These are phyloP conservation scores for Aethina tumida DNA, from an alignment of 1,140 invertebrate genomes.

Conservation along the genomic window DNA sequence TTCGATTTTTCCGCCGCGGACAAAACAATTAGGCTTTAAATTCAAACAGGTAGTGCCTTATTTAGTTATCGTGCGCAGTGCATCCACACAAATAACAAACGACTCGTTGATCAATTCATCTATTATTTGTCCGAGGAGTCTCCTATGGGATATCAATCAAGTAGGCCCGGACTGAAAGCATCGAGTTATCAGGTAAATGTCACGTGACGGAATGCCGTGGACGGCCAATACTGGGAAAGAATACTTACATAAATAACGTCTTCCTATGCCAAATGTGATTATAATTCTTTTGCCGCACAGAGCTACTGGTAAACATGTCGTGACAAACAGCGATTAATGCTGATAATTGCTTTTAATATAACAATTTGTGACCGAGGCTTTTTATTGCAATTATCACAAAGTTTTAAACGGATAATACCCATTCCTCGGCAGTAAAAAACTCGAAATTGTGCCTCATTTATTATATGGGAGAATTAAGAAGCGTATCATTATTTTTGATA, in stretches of 20 bases:
- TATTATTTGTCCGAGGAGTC: constrained; percentile 6
- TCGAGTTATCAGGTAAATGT: constrained; percentile 18
- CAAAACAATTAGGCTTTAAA: too few species aligned
- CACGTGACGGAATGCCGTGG: constrained; percentile 21
- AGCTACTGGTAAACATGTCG: constrained; percentile 13
- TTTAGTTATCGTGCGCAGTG: too few species aligned
- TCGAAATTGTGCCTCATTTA: too few species aligned
- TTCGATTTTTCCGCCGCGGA: too few species aligned
- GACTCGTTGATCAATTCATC: too few species aligned
- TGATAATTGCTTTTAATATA: constrained; percentile 6
- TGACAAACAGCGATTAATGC: constrained; percentile 12
- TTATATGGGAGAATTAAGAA: too few species aligned
- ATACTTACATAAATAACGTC: constrained; percentile 15
- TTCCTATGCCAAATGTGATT: constrained; percentile 16
- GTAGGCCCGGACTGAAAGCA: constrained; percentile 16
- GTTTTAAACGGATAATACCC: too few species aligned
- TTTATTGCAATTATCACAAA: too few species aligned
- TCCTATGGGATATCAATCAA: constrained; percentile 15
- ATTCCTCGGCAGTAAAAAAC: too few species aligned
- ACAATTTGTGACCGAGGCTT: too few species aligned
- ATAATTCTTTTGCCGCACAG: constrained; percentile 13
- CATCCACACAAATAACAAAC: not conserved
- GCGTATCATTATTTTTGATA: too few species aligned
- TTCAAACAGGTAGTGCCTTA: too few species aligned
- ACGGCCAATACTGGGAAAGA: constrained; percentile 21